Evolutionary conservation across 2,113 vertebrate species (phyloP), one percentile per base, ranked within the genome.

Genomic region (Phalacrocorax carbo): DNA sequence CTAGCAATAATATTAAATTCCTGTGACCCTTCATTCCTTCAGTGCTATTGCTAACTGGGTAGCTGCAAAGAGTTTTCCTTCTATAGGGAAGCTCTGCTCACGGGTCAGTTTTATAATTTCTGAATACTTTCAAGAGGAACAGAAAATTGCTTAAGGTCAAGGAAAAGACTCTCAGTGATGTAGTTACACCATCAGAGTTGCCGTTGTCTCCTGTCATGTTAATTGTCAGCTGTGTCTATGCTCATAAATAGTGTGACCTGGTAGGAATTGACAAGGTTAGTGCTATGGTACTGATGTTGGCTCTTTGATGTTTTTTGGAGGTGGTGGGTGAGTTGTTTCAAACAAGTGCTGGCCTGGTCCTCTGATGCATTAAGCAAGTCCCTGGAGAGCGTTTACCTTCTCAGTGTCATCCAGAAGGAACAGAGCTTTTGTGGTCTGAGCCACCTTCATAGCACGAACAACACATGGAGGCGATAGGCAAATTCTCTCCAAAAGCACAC

Each of bases 301-400:
- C 61, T 58, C 0, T 6, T 15, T 42, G 23, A n/a, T 3, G 3
- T 15, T 60, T 86, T 86, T 40, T 34, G 27, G 40, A 82, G 40
- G 10, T 2, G 0, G 4, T 2, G 11, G 29, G 44, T 38, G 23
- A 7, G 10, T 29, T 19, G 6, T 80, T 62, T 61, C 26, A 55
- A 48, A 79, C 17, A 64, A 57, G 7, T 0, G 0, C 44, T 34
- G 17, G 15, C 64, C 66, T 88, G 25, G 11, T 73, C 17, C 18
- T 73, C 38, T 60, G 49, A 30, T 19, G 18, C 40, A 40, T 30
- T 38, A 57, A 9, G 22, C 9, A 52, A 57, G 30, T 32, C 26
- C 52, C 15, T n/a, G 22, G 49, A 42, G 36, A 57, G 2, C 15
- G 21, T 76, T 60, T 40, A 20, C 7, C 4, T 69, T 30, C 15